Evolutionary conservation across 2,113 vertebrate species (phyloP).

Genomic region (Aramus guarauna): DNA sequence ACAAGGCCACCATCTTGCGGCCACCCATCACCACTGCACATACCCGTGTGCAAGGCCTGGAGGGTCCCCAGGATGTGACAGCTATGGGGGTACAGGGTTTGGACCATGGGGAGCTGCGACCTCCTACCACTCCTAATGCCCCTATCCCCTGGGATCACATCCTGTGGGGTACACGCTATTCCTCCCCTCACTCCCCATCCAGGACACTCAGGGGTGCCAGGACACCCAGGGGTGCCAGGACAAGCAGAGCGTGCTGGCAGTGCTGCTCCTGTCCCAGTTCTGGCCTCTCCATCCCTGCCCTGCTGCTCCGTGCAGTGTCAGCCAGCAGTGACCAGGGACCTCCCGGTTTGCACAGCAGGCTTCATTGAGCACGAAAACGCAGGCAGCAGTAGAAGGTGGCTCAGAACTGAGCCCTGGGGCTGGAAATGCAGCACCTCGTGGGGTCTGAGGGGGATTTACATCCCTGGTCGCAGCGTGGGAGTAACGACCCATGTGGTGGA

Average conservation of each 20-base stretch:
- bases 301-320: constrained; percentile 46
- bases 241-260: not conserved
- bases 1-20: constrained; percentile 55
- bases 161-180: accelerated
- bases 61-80: not conserved
- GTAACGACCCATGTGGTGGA: not conserved
- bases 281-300: not conserved
- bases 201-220: not conserved
- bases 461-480: not conserved
- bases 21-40: constrained; percentile 42
- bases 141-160: not conserved
- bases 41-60: not conserved
- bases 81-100: not conserved
- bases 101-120: not conserved
- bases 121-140: not conserved
- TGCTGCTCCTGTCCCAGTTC: not conserved
- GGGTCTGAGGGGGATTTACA: not conserved
- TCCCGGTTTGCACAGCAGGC: constrained; percentile 61
- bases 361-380: constrained; percentile 68
- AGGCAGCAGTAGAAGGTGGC: not conserved
- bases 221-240: not conserved
- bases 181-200: not conserved
- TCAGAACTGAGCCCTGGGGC: not conserved
- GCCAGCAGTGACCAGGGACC: constrained; percentile 33
- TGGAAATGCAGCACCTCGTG: not conserved